Conservation (phyloP, 2,888 invertebrate species). For the Xylophagus ater region DNA sequence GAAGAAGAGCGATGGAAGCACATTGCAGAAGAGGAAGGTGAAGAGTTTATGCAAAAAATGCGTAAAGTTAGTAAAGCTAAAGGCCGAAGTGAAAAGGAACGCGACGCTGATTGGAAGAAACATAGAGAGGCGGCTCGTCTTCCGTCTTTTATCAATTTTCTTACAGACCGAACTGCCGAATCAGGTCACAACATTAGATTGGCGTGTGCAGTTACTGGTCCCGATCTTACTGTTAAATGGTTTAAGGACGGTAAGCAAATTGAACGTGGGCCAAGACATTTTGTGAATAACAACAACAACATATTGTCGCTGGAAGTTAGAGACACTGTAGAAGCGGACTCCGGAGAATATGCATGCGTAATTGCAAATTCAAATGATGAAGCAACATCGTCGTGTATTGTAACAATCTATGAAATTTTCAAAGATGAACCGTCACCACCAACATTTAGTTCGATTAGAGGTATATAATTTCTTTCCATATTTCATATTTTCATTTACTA, state of each 20-base stretch:
- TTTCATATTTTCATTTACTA: neutral
- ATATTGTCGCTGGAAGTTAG: conserved; percentile 45
- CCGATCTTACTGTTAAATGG: conserved; percentile 63
- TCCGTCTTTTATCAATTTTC: conserved; percentile 40
- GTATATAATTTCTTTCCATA: conserved; percentile 39
- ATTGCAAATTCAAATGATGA: conserved; percentile 66
- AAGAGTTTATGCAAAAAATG: conserved; percentile 35
- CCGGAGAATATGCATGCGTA: conserved; percentile 55
- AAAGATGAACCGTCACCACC: conserved; percentile 59
- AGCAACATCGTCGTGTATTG: conserved; percentile 56
- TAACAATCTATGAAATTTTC: conserved; percentile 64
- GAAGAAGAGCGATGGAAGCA: conserved; percentile 35
- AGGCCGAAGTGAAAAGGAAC: conserved; percentile 32
- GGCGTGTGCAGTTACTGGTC: conserved; percentile 66
- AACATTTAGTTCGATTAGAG: conserved; percentile 57
- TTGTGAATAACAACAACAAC: conserved; percentile 46
- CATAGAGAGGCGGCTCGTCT: conserved; percentile 33
- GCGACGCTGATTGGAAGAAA: conserved; percentile 37
- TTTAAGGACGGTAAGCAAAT: conserved; percentile 52
- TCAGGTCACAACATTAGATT: conserved; percentile 63
- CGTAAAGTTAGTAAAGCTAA: conserved; percentile 33
- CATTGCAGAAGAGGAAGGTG: conserved; percentile 34
- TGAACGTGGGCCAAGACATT: conserved; percentile 35
- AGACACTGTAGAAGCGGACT: conserved; percentile 49
- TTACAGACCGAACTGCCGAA: conserved; percentile 65